Percentiles rank a stretch among this genome's conserved stretches.
Evolutionary conservation across 2,888 invertebrate species (phyloP).

Genomic region (Metopia argyrocephala): DNA sequence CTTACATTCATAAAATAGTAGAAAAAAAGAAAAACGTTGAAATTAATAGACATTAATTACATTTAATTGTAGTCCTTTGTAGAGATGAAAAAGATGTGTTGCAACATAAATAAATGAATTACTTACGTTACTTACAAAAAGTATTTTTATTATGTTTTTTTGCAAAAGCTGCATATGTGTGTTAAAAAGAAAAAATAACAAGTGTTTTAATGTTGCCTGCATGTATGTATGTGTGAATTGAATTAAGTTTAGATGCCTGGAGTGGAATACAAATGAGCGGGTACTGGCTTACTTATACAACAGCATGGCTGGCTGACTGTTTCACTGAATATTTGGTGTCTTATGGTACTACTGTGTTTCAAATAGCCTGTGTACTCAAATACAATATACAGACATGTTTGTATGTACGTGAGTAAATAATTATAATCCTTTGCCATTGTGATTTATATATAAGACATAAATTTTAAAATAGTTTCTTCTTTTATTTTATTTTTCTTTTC

Average conservation of each 20-base stretch:
- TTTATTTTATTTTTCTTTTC: neutral
- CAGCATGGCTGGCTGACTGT: neutral
- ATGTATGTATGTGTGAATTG: conserved; percentile 28
- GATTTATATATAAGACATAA: conserved; percentile 56
- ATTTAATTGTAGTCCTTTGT: conserved; percentile 62
- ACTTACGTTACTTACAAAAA: conserved; percentile 43
- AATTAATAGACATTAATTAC: conserved; percentile 63
- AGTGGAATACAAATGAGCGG: conserved; percentile 58
- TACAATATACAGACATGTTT: neutral
- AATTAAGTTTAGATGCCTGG: conserved; percentile 49
- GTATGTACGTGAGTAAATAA: neutral
- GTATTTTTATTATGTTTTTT: no score
- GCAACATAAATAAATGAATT: conserved; percentile 52
- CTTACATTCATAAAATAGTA: conserved; percentile 47
- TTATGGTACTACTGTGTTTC: no score
- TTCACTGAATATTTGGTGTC: no score
- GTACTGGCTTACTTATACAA: conserved; percentile 1
- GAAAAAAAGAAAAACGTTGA: conserved; percentile 59
- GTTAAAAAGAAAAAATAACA: conserved; percentile 3
- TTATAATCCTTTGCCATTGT: conserved; percentile 37
- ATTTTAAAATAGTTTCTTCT: conserved; percentile 47
- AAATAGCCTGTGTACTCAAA: neutral
- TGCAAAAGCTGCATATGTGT: conserved; percentile 39
- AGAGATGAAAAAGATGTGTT: conserved; percentile 46
- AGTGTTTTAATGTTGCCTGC: neutral